Conservation (phyloP, 2,113 vertebrate species). For the Tupaia chinensis region DNA sequence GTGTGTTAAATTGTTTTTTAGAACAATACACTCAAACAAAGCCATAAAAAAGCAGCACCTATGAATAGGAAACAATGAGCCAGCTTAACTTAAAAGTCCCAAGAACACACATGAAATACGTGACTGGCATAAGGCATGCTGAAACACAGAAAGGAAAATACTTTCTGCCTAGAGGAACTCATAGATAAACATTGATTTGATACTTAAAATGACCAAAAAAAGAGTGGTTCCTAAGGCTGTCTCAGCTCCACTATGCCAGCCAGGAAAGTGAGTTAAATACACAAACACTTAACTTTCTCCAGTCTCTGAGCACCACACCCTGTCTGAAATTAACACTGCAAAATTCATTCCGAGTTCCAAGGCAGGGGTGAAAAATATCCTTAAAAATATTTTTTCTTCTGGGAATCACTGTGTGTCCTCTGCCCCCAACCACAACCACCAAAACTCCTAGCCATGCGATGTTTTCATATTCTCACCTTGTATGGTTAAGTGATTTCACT, state of each 20-base stretch:
- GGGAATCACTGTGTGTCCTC: not conserved
- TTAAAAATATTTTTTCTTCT: not conserved
- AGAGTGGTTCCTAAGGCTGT: not conserved
- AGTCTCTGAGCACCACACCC: not conserved
- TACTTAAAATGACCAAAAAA: not conserved
- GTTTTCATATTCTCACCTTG: not conserved
- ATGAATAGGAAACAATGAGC: not conserved
- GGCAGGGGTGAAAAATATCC: not conserved
- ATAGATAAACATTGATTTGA: accelerated
- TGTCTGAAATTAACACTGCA: not conserved
- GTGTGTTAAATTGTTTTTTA: not conserved
- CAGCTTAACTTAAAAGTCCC: not conserved
- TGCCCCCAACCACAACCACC: not conserved
- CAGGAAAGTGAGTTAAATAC: not conserved
- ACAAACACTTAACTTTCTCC: not conserved
- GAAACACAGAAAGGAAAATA: not conserved
- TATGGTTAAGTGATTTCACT: not conserved
- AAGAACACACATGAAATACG: not conserved
- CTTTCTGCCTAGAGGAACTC: not conserved
- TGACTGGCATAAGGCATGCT: not conserved
- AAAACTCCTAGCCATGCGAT: not conserved
- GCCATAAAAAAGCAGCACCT: not conserved
- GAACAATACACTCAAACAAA: not conserved
- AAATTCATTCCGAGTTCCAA: not conserved
- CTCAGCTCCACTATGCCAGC: constrained; percentile 2